Evolutionary conservation across 2,888 invertebrate species (phyloP).

Genomic region (Eristalinus sepulchralis): DNA sequence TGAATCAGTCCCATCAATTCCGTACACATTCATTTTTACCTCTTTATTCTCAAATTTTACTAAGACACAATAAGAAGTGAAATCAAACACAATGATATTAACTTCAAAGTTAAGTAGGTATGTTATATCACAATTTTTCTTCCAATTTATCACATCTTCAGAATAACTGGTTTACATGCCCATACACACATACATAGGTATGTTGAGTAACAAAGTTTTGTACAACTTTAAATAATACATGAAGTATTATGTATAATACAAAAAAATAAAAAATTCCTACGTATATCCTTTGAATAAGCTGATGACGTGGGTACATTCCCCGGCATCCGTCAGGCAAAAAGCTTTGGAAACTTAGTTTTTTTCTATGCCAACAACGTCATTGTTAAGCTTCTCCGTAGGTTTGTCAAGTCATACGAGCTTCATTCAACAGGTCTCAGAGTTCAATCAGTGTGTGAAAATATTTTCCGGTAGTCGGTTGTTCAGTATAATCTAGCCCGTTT

Average conservation of each 20-base stretch:
- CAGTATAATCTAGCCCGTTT: not conserved
- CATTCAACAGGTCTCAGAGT: conserved; percentile 37
- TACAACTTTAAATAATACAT: no score
- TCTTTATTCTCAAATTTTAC: not conserved
- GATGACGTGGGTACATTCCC: not conserved
- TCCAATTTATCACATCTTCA: not conserved
- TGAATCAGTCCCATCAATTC: no score
- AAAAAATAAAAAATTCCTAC: no score
- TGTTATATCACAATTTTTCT: not conserved
- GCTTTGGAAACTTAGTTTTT: conserved; percentile 21
- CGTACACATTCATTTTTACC: no score
- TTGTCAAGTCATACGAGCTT: conserved; percentile 39
- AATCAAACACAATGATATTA: not conserved
- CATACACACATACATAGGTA: no score
- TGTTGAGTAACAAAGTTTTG: not conserved
- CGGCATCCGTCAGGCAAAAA: not conserved
- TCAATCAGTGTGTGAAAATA: conserved; percentile 45
- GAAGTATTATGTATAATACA: no score
- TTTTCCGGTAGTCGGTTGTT: conserved; percentile 49
- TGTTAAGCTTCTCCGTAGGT: conserved; percentile 50
- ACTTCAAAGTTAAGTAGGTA: no score
- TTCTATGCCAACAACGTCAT: conserved; percentile 33
- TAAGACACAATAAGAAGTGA: not conserved
- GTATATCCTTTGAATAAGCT: not conserved
- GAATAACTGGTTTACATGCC: not conserved